phyloP scores from a whole-genome alignment of 2,888 invertebrate species.

The Cryptocheilus praepositus region DNA sequence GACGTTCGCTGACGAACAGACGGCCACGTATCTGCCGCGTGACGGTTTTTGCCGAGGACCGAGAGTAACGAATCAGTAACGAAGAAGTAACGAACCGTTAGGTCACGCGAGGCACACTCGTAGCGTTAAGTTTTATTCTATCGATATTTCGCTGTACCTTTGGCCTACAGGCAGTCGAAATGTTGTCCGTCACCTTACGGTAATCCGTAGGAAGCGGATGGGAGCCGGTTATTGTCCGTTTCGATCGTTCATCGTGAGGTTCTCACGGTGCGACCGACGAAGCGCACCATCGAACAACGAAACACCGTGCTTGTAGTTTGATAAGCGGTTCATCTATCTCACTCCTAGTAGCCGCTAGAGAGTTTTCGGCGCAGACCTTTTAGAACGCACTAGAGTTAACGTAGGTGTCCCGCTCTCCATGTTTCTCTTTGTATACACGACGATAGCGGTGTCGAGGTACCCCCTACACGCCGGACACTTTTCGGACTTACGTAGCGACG shows the following conservation, averaged over 20 bases:
- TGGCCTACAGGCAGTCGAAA: conserved; percentile 42
- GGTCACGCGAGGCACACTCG: conserved; percentile 27
- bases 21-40: conserved; percentile 29
- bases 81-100: conserved; percentile 17
- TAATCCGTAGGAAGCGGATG: conserved; percentile 4
- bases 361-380: too few relatives aligned
- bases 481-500: too few relatives aligned
- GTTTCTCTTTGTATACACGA: too few relatives aligned
- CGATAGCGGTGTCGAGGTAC: too few relatives aligned
- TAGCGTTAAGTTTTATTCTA: conserved; percentile 42
- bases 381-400: too few relatives aligned
- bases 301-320: conserved; percentile 30
- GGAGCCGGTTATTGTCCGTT: conserved; percentile 6
- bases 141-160: conserved; percentile 32
- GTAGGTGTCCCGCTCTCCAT: too few relatives aligned
- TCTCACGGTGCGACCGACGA: conserved; percentile 8
- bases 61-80: conserved; percentile 18
- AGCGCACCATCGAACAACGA: conserved; percentile 31
- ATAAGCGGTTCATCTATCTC: too few relatives aligned
- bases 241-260: conserved; percentile 12
- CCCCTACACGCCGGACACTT: too few relatives aligned
- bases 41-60: conserved; percentile 15
- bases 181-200: not conserved
- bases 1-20: not conserved
- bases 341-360: too few relatives aligned